These are phyloP conservation scores for Poicephalus meyeri DNA, from an alignment of 2,113 vertebrate genomes.

Conservation along the genomic window DNA sequence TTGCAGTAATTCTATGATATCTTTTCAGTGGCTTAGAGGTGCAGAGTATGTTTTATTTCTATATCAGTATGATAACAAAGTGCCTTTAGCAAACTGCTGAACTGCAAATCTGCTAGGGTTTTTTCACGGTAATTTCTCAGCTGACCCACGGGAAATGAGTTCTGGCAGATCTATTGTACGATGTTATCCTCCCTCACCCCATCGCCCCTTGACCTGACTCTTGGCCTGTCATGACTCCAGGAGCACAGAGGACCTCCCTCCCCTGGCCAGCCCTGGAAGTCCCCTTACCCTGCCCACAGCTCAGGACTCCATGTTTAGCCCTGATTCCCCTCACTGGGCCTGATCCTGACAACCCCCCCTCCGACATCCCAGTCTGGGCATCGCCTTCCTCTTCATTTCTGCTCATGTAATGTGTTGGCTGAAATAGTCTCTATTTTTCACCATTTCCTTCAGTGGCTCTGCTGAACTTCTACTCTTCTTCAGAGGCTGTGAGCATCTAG, in stretches of 20 bases:
- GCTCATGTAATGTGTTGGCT: not conserved
- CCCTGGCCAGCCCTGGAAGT: not conserved
- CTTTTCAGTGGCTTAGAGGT: not conserved
- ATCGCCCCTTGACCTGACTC: not conserved
- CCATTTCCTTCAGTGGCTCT: not conserved
- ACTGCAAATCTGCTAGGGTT: not conserved
- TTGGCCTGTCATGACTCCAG: not conserved
- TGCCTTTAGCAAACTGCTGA: not conserved
- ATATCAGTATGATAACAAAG: not conserved
- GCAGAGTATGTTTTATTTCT: not conserved
- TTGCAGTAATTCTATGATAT: not conserved
- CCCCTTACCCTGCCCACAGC: accelerated
- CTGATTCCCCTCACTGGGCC: not conserved
- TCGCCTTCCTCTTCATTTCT: not conserved
- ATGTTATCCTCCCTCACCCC: not conserved
- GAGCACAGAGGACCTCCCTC: not conserved
- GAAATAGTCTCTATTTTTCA: not conserved
- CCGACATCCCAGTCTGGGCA: too few species aligned
- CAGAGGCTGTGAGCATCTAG: too few species aligned
- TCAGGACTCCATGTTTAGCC: not conserved
- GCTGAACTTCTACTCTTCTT: not conserved
- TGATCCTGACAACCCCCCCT: not conserved
- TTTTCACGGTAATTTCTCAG: not conserved
- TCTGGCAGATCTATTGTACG: not conserved
- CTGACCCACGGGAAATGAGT: not conserved